Base-by-base conservation (phyloP, 2,888 invertebrate genomes). In the Chymomyza fuscimana region DNA sequence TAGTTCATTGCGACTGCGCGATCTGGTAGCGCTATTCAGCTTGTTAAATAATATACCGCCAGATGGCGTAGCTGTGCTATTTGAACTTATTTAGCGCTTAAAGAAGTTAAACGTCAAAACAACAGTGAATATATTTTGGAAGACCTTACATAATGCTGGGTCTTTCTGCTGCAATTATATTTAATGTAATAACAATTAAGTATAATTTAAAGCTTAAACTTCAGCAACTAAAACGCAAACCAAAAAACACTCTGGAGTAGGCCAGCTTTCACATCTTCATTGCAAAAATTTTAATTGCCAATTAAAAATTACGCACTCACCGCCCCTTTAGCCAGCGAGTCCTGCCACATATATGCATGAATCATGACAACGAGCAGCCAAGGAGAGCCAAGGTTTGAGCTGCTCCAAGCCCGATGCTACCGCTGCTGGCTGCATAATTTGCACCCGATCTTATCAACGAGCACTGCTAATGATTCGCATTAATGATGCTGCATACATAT, bases 391-490 rank as follows among this genome's bases (percentile, higher is more conserved):
- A 63, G 36, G 50, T 68, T 63, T 51, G 9, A 68, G 69, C 58
- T 65, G 52, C 29, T 63, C 61, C 61, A 16, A 25, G 25, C 2
- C 4, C n/a, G 54, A 9, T 9, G 25, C 60, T 29, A 25, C 67
- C 62, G 62, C 62, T 59, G 29, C 70, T 74, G 73, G 40, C 72
- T 62, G 75, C 71, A 79, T 73, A 81, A 82, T 88, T 88, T 86
- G 87, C 85, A 85, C 79, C 79, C 85, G 86, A 86, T 88, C 79
- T 87, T 88, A 86, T 86, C 86, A 84, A 73, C 85, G 69, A 64
- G 73, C 85, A 74, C 65, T 77, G 86, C 88, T 86, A 86, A 86
- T 86, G 86, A 86, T 82, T 88, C 87, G 73, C 87, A 82, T 86
- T 87, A 86, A 86, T 88, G 86, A 86, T 84, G 85, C 85, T 72